Base-by-base conservation (phyloP, 2,113 vertebrate genomes). In the Oenanthe melanoleuca region DNA sequence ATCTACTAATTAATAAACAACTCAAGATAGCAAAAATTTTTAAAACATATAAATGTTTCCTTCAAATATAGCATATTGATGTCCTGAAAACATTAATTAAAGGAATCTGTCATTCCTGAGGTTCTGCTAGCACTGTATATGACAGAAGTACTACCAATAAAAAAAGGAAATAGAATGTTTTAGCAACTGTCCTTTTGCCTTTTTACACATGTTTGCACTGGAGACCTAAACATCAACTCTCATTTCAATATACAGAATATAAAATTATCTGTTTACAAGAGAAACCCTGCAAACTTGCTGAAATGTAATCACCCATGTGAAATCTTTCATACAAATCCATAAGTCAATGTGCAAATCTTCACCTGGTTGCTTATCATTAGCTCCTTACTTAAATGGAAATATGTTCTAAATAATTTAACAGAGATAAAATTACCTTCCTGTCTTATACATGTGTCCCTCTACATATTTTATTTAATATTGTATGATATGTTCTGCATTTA, bases 371-470 rank as follows among this genome's bases (percentile, higher is more conserved):
- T 96, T 94, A 96, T 83, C 69, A 85, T 95, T 93, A 96, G 38
- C 33, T 94, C 80, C 77, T 69, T 88, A 81, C 80, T 97, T 94
- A 91, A 94, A 96, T 95, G 78, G 56, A 78, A 96, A 94, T 75
- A 73, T 80, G 49, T 57, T 79, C 45, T 96, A 89, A 78, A 95
- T 96, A 89, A 97, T 92, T 97, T 79, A 97, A 84, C 21, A 86
- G 24, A 92, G 71, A 95, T 88, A 59, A 96, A 92, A 95, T 93
- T 95, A 95, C 44, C 72, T 89, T 86, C 45, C 81, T 86, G 49
- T 84, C 91, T 78, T 83, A 61, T 90, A 70, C 86, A 72, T 93
- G 56, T 53, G 69, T 52, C 64, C 44, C 61, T 95, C 86, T 95
- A 70, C 59, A 87, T 53, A 59, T 85, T 89, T 77, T 38, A 40